Evolutionary conservation across 2,113 vertebrate species (phyloP).

Genomic region (Sapayoa aenigma): DNA sequence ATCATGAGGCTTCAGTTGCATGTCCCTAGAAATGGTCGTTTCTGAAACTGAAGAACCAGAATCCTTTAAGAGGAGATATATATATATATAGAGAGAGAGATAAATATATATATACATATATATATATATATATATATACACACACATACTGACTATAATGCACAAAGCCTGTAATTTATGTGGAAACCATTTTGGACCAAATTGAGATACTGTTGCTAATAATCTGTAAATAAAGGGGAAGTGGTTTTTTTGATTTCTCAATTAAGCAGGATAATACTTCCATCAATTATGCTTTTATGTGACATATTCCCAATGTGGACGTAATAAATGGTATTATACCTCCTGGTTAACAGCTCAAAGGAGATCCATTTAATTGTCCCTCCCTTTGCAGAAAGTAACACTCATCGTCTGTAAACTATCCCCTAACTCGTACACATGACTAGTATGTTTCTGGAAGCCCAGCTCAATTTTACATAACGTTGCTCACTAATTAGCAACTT

Average conservation of each 20-base stretch:
- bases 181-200: not conserved
- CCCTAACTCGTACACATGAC: not conserved
- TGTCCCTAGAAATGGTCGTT: not conserved
- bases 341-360: slow-evolving; percentile 32
- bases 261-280: slow-evolving; percentile 58
- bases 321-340: slow-evolving; percentile 29
- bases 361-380: slow-evolving; percentile 41
- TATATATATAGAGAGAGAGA: too few relatives aligned
- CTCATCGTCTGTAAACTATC: rapidly evolving
- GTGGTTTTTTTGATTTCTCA: slow-evolving; percentile 60
- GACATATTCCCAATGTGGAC: slow-evolving; percentile 47
- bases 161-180: not conserved
- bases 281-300: slow-evolving; percentile 66
- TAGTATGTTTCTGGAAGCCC: not conserved
- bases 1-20: not conserved
- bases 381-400: not conserved
- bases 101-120: too few relatives aligned
- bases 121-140: too few relatives aligned
- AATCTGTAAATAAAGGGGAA: slow-evolving; percentile 62
- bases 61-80: not conserved
- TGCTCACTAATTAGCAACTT: not conserved
- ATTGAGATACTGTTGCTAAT: slow-evolving; percentile 30
- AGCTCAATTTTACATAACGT: not conserved
- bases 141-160: not conserved
- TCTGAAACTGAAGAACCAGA: not conserved